Evolutionary conservation across 1,140 invertebrate genomes (phyloP).

Genomic region (Phymastichus coffea): DNA sequence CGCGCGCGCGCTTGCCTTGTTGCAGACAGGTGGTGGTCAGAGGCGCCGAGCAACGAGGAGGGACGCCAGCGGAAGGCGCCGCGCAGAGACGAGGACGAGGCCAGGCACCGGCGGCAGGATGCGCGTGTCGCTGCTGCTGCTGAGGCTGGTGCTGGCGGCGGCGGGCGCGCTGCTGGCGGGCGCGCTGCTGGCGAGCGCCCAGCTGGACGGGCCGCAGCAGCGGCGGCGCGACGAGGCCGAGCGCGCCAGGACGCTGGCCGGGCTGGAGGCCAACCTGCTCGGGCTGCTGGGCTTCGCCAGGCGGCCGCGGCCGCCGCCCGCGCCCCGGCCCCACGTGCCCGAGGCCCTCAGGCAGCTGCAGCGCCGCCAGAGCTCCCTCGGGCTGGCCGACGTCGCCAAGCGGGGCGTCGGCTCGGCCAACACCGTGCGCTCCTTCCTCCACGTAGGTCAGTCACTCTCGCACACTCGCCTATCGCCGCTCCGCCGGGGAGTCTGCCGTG

Average conservation of each 20-base stretch:
- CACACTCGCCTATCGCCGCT: too few species aligned
- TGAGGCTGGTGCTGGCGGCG: slow-evolving; percentile 54
- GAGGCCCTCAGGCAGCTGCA: slow-evolving; percentile 79
- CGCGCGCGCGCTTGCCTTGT: not conserved
- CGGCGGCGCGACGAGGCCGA: not conserved
- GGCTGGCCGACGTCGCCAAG: slow-evolving; percentile 66
- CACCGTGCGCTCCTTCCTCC: slow-evolving; percentile 82
- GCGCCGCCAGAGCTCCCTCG: slow-evolving; percentile 63
- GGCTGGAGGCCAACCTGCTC: slow-evolving; percentile 70
- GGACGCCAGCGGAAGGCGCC: not conserved
- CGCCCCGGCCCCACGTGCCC: slow-evolving; percentile 62
- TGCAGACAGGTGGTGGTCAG: not conserved
- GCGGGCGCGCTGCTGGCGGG: slow-evolving; percentile 30
- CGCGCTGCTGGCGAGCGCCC: slow-evolving; percentile 46
- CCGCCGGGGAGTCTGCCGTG: too few species aligned
- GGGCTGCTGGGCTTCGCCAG: slow-evolving; percentile 73
- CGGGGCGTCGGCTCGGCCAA: slow-evolving; percentile 74
- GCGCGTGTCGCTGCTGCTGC: slow-evolving; percentile 37
- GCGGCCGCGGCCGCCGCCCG: slow-evolving; percentile 55
- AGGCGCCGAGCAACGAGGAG: slow-evolving; percentile 1
- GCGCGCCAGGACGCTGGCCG: slow-evolving; percentile 43
- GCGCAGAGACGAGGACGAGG: not conserved
- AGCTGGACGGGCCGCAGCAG: slow-evolving; percentile 30
- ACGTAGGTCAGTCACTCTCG: slow-evolving; percentile 66
- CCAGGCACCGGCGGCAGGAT: not conserved